Evolutionary conservation across 2,797 vertebrate genomes (phyloP).

Genomic region (Coreius guichenoti): DNA sequence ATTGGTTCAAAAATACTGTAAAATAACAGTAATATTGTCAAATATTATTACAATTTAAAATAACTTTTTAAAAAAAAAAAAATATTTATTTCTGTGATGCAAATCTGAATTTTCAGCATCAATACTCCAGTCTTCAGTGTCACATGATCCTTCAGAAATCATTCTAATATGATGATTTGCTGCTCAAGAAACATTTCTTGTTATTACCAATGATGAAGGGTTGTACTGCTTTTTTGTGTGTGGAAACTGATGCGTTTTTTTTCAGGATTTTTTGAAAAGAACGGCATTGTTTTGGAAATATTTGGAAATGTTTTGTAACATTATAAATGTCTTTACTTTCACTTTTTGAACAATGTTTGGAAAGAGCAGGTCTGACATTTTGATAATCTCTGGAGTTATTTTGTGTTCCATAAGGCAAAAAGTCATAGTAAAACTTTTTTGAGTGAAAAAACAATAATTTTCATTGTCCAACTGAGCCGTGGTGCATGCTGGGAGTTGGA

Average conservation of each 20-base stretch:
- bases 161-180: too few species aligned
- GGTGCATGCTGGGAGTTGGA: background rate
- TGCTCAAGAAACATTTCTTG: background rate
- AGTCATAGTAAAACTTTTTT: background rate
- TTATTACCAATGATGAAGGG: background rate
- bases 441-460: background rate
- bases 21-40: background rate
- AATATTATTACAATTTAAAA: background rate
- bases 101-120: too few species aligned
- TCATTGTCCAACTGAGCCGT: background rate
- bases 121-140: too few species aligned
- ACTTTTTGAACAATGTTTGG: too few species aligned
- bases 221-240: background rate
- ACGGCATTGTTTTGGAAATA: too few species aligned
- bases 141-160: too few species aligned
- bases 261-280: too few species aligned
- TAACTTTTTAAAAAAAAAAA: too few species aligned
- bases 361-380: background rate
- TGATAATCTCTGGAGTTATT: background rate
- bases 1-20: background rate
- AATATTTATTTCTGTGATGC: too few species aligned
- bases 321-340: too few species aligned
- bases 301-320: too few species aligned
- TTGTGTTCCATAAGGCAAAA: background rate
- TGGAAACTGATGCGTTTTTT: background rate